Percentiles rank a stretch among this genome's conserved stretches.
phyloP scores from a whole-genome alignment of 2,888 invertebrate species.

The Rhamphomyia laevipes region DNA sequence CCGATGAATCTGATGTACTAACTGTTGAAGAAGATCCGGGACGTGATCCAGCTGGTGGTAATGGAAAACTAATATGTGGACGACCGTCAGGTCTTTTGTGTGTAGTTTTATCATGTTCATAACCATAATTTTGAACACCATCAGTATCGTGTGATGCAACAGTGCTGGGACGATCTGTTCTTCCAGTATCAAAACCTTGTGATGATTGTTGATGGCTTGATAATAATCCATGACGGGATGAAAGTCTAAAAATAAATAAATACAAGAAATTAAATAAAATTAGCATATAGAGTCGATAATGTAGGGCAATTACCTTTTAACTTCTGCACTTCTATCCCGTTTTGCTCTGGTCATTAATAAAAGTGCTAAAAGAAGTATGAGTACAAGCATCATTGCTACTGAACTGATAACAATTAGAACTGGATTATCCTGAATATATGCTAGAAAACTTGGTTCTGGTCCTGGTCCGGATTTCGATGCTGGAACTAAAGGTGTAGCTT shows the following conservation, averaged over 20 bases:
- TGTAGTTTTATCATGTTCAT: slow-evolving; percentile 22
- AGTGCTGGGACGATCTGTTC: slow-evolving; percentile 1
- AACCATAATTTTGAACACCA: slow-evolving; percentile 32
- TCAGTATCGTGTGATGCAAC: slow-evolving; percentile 5
- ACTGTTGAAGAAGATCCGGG: slow-evolving; percentile 31
- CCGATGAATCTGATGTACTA: slow-evolving; percentile 37
- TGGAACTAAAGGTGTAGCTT: slow-evolving; percentile 36
- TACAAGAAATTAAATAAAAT: background rate
- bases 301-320: slow-evolving; percentile 23
- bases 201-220: background rate
- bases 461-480: slow-evolving; percentile 26
- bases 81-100: slow-evolving; percentile 22
- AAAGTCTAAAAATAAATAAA: slow-evolving; percentile 5
- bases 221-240: slow-evolving; percentile 10
- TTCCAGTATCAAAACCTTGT: background rate
- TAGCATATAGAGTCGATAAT: background rate
- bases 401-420: slow-evolving; percentile 30
- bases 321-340: slow-evolving; percentile 22
- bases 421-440: slow-evolving; percentile 32
- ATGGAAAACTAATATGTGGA: slow-evolving; percentile 18
- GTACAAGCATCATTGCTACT: slow-evolving; percentile 28
- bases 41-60: slow-evolving; percentile 20
- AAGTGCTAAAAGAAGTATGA: slow-evolving; percentile 30
- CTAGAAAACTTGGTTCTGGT: slow-evolving; percentile 26
- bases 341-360: slow-evolving; percentile 31